A percentile compares a stretch with the other conserved stretches of the same genome.
phyloP scores from a whole-genome alignment of 2,888 invertebrate species.

The Callimorpha dominula region DNA sequence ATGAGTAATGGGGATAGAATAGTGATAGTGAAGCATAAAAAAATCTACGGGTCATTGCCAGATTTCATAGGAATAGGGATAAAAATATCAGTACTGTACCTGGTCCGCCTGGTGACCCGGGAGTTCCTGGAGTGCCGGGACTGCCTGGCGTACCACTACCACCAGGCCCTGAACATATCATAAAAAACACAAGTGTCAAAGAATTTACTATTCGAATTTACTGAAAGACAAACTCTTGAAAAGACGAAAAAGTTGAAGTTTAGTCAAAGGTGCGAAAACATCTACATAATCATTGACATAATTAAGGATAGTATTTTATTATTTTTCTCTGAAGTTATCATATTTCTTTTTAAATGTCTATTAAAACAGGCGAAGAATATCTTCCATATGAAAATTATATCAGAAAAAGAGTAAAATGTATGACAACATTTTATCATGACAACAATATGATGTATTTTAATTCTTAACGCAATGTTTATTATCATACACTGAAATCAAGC shows the following conservation, averaged over 20 bases:
- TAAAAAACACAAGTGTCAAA: neutral
- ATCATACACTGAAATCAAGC: too few species aligned
- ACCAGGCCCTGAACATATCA: constrained; percentile 42
- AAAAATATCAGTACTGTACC: constrained; percentile 29
- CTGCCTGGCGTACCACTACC: constrained; percentile 56
- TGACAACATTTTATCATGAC: too few species aligned
- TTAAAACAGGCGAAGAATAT: too few species aligned
- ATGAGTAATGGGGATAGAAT: too few species aligned
- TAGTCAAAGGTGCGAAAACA: neutral
- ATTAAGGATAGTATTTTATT: neutral
- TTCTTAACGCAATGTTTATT: too few species aligned
- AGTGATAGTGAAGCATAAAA: too few species aligned
- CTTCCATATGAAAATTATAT: too few species aligned
- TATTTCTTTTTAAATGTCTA: too few species aligned
- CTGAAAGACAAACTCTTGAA: neutral
- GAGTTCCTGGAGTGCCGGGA: constrained; percentile 61
- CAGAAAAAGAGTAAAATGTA: too few species aligned
- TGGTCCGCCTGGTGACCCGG: constrained; percentile 56
- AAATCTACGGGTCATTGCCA: neutral
- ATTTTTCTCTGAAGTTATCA: neutral
- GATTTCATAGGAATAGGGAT: neutral
- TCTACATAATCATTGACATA: neutral
- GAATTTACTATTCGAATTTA: neutral
- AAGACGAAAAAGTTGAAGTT: too few species aligned
- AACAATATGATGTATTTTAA: too few species aligned